Evolutionary conservation across 2,888 invertebrate species (phyloP).

Genomic region (Druceiella hillmani): DNA sequence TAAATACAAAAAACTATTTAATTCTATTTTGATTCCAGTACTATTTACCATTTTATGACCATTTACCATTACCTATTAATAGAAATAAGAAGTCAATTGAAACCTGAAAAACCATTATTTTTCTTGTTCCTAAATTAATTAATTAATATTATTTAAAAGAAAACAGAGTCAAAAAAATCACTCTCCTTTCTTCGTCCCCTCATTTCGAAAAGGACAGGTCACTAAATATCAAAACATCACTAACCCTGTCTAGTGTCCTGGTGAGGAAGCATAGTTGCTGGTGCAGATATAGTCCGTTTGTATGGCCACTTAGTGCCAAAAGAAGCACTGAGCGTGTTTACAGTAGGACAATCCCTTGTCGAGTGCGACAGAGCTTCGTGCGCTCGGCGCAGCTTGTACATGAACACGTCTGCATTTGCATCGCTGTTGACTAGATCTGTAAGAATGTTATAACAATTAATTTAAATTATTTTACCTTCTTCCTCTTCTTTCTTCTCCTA

Average conservation of each 20-base stretch:
- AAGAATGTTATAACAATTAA: too few species aligned
- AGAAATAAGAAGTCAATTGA: too few species aligned
- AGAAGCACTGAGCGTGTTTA: slow-evolving; percentile 80
- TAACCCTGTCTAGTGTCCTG: slow-evolving; percentile 65
- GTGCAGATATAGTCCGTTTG: slow-evolving; percentile 90
- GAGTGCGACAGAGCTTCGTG: slow-evolving; percentile 80
- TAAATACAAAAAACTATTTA: not conserved
- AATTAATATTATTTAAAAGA: not conserved
- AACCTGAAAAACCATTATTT: too few species aligned
- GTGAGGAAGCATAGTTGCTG: slow-evolving; percentile 73
- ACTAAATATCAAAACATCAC: not conserved
- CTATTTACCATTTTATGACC: too few species aligned
- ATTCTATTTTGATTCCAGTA: not conserved
- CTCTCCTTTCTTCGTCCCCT: slow-evolving; percentile 5
- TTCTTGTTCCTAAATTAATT: not conserved
- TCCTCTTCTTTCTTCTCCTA: not conserved
- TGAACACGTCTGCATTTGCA: slow-evolving; percentile 77
- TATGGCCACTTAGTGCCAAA: slow-evolving; percentile 93
- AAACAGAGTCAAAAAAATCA: not conserved
- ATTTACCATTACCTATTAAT: too few species aligned
- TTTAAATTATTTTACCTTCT: slow-evolving; percentile 1
- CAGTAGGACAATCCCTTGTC: slow-evolving; percentile 33
- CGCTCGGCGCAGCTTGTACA: slow-evolving; percentile 82
- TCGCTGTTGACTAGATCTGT: slow-evolving; percentile 88
- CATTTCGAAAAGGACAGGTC: not conserved